Conservation (phyloP, 2,113 vertebrate species). For the Anoura caudifer region DNA sequence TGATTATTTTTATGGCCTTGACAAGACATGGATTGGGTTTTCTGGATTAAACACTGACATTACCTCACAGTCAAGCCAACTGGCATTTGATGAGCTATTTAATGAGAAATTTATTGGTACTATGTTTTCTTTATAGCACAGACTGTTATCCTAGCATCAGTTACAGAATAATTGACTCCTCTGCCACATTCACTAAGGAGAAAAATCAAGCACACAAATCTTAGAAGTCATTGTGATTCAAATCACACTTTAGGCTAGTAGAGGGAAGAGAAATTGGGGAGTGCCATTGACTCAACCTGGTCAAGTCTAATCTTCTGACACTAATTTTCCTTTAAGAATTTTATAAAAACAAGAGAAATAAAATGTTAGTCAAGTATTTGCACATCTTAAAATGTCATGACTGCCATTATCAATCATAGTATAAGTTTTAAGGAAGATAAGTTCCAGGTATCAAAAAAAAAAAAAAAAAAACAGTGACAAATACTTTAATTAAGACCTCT, state of each 20-base stretch:
- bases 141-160: not conserved
- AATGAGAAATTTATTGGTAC: conserved; percentile 22
- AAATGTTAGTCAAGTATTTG: not conserved
- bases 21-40: conserved; percentile 31
- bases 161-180: not conserved
- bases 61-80: conserved; percentile 6
- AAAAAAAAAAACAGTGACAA: not conserved
- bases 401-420: not conserved
- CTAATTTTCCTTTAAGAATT: conserved; percentile 25
- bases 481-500: not conserved
- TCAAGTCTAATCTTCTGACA: not conserved
- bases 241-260: conserved; percentile 7
- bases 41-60: conserved; percentile 41
- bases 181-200: not conserved
- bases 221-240: conserved; percentile 31
- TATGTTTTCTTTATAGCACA: conserved; percentile 31
- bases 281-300: not conserved
- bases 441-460: not conserved
- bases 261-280: not conserved
- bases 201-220: not conserved
- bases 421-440: not conserved
- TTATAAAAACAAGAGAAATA: not conserved
- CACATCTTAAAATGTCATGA: not conserved
- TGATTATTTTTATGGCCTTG: not conserved
- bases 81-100: conserved; percentile 28